These are phyloP conservation scores for Elmis aenea DNA, from an alignment of 2,888 invertebrate species.

Conservation along the genomic window DNA sequence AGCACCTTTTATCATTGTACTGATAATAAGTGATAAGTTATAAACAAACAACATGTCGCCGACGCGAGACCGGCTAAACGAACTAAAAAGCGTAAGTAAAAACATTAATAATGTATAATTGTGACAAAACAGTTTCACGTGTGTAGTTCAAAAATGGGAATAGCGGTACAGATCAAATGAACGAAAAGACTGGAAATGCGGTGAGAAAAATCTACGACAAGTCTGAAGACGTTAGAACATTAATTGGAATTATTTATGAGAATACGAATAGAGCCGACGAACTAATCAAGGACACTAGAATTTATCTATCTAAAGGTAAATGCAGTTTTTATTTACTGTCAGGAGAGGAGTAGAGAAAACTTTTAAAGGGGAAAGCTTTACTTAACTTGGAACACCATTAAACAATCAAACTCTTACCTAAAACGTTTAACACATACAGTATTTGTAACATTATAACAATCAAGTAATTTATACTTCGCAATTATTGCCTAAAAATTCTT, in stretches of 20 bases:
- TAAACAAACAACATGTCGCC: constrained; percentile 3
- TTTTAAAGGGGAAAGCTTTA: too few species aligned
- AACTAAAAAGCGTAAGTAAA: constrained; percentile 14
- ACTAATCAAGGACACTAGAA: constrained; percentile 11
- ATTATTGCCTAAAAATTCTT: too few species aligned
- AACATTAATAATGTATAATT: too few species aligned
- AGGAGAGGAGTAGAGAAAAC: too few species aligned
- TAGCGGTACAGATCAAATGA: constrained; percentile 4
- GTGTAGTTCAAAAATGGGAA: not conserved
- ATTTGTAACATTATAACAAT: too few species aligned
- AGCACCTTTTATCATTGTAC: too few species aligned
- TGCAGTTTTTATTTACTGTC: too few species aligned
- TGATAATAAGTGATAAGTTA: not conserved
- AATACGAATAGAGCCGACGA: constrained; percentile 44
- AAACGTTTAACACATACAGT: too few species aligned
- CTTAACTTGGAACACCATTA: too few species aligned
- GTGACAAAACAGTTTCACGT: too few species aligned
- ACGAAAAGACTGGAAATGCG: constrained; percentile 9
- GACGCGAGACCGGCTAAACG: constrained; percentile 16
- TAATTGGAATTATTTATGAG: constrained; percentile 50
- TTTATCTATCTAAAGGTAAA: constrained; percentile 17
- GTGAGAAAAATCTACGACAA: constrained; percentile 30
- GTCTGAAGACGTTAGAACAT: constrained; percentile 44
- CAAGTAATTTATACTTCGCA: too few species aligned
- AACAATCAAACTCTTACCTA: too few species aligned